Evolutionary conservation across 2,888 invertebrate genomes (phyloP), one percentile per base, ranked within the genome.

Genomic region (Euproctis similis): DNA sequence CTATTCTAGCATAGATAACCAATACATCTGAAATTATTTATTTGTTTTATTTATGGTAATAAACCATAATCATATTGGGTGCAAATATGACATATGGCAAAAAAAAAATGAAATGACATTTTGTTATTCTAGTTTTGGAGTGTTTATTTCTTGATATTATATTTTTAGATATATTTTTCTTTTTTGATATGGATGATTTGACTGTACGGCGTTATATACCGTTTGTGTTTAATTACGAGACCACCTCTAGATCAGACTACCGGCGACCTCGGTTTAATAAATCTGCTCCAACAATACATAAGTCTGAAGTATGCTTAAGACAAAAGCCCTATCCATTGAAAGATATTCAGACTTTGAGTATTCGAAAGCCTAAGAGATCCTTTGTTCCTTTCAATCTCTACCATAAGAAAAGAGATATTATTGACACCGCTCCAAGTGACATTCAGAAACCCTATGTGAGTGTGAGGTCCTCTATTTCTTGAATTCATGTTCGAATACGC

Each of bases 271-370:
- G 22, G 3, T 1, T 8, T 4, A 21, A 11, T n/a, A 8, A n/a
- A 8, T 17, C 8, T 8, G 11, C 9, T 8, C 16, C 12, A 17
- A 17, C 22, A 17, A 11, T 6, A 11, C 12, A 22, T 10, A 28
- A 22, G 2, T 8, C 22, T n/a, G 17, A 23, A 12, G 4, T 8
- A 12, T 17, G 2, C 8, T 12, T 17, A 7, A 17, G 14, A 12
- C 10, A 7, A 7, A 10, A 11, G 8, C 17, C 8, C 8, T 11
- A 11, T 7, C 6, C 6, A 1, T 11, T 59, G 28, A 68, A 58
- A 31, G 42, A 61, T 16, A 12, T 48, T 2, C 52, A 65, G 8
- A 52, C 65, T 1, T 16, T 70, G 24, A 41, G 41, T 0, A 45
- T 55, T 0, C 62, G 56, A 54, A 3, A 12, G 2, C 11, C 10